Conservation (phyloP, 2,113 vertebrate species). For the Saccopteryx bilineata region DNA sequence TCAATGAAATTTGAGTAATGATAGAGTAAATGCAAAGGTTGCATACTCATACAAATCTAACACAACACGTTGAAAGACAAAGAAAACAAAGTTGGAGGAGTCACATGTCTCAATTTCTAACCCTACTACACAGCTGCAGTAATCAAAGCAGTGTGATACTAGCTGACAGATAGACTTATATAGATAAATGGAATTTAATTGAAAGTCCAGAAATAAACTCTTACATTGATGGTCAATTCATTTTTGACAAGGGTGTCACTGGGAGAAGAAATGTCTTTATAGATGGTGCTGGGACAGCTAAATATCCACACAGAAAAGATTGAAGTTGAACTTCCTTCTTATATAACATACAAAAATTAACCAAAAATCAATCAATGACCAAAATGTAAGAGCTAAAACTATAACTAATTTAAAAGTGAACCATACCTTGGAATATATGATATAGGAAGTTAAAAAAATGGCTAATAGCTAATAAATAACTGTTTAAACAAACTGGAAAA, state of each 20-base stretch:
- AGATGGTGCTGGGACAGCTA: background rate
- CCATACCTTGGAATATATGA: background rate
- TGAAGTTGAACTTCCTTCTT: background rate
- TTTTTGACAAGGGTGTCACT: background rate
- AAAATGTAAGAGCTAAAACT: background rate
- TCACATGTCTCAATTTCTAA: background rate
- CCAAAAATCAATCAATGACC: background rate
- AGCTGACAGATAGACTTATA: background rate
- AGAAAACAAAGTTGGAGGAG: background rate
- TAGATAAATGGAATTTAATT: too few species aligned
- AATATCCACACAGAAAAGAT: background rate
- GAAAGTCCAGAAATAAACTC: too few species aligned
- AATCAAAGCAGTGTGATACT: background rate
- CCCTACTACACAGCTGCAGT: background rate
- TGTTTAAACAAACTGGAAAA: background rate
- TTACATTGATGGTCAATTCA: too few species aligned
- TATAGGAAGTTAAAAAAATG: background rate
- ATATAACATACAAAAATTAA: background rate
- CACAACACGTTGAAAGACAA: background rate
- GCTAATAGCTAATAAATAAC: background rate
- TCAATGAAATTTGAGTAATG: background rate
- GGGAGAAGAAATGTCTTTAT: background rate
- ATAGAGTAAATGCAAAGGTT: background rate
- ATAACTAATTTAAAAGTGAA: background rate
- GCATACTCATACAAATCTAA: background rate